Conservation (phyloP, 2,113 vertebrate genomes). For the Bos javanicus region DNA sequence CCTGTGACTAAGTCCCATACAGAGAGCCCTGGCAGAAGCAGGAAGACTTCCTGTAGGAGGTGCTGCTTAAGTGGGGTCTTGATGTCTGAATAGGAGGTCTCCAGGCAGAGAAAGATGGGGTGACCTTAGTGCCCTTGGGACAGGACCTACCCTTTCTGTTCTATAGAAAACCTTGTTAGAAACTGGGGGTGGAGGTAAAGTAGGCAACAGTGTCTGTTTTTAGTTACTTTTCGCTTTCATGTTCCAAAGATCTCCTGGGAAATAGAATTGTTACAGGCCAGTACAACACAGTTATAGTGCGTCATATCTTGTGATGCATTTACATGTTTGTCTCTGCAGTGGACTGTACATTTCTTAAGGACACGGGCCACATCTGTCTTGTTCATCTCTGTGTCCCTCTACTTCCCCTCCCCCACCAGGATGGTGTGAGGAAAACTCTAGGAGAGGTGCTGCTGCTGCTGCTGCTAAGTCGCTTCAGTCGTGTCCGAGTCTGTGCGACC, state of each 20-base stretch:
- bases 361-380: background rate
- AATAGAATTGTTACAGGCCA: background rate
- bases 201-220: background rate
- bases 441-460: background rate
- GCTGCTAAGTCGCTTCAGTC: too few species aligned
- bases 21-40: background rate
- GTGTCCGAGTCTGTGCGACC: too few species aligned
- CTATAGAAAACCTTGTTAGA: background rate
- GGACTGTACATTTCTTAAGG: background rate
- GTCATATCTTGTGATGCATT: background rate
- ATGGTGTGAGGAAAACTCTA: background rate
- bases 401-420: background rate
- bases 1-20: background rate
- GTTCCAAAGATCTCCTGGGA: background rate
- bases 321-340: background rate
- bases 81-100: background rate
- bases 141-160: background rate
- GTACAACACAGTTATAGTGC: background rate
- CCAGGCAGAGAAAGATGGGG: background rate
- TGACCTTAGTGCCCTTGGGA: background rate
- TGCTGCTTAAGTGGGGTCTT: background rate
- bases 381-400: background rate
- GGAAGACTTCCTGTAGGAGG: background rate
- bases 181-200: background rate
- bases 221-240: slow-evolving; percentile 1